A percentile compares a stretch with the other conserved stretches of the same genome.
Conservation (phyloP, 2,797 vertebrate species). For the Sternarchorhynchus goeldii region DNA sequence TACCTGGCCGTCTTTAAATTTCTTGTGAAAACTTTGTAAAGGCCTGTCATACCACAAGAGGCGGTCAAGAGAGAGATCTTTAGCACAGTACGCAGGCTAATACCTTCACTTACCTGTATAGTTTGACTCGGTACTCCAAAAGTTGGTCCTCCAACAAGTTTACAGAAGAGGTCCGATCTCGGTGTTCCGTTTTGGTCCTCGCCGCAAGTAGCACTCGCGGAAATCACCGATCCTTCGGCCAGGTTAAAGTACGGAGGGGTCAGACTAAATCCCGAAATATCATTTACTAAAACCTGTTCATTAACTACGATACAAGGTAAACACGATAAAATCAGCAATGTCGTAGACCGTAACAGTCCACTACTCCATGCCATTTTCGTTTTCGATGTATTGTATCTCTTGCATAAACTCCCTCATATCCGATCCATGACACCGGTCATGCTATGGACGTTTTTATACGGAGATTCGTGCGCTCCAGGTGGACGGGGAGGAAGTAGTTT, state of each 20-base stretch:
- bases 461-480: no score
- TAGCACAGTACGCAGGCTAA: not conserved
- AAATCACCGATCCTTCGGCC: slow-evolving; percentile 76
- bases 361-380: slow-evolving; percentile 72
- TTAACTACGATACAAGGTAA: slow-evolving; percentile 43
- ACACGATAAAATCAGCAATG: slow-evolving; percentile 26
- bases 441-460: no score
- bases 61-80: not conserved
- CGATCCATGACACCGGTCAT: not conserved
- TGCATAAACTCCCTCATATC: slow-evolving; percentile 23
- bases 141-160: slow-evolving; percentile 87
- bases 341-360: slow-evolving; percentile 35
- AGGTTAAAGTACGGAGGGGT: slow-evolving; percentile 92
- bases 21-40: no score
- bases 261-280: slow-evolving; percentile 73
- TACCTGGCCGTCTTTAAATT: no score
- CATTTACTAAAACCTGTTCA: slow-evolving; percentile 60
- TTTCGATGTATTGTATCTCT: slow-evolving; percentile 48
- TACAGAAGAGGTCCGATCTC: slow-evolving; percentile 85
- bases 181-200: slow-evolving; percentile 73
- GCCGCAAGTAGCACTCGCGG: slow-evolving; percentile 90
- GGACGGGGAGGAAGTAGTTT: no score
- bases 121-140: slow-evolving; percentile 71
- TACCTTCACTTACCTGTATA: slow-evolving; percentile 80
- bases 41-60: no score